phyloP scores from a whole-genome alignment of 2,113 vertebrate genomes.

The Meriones unguiculatus region DNA sequence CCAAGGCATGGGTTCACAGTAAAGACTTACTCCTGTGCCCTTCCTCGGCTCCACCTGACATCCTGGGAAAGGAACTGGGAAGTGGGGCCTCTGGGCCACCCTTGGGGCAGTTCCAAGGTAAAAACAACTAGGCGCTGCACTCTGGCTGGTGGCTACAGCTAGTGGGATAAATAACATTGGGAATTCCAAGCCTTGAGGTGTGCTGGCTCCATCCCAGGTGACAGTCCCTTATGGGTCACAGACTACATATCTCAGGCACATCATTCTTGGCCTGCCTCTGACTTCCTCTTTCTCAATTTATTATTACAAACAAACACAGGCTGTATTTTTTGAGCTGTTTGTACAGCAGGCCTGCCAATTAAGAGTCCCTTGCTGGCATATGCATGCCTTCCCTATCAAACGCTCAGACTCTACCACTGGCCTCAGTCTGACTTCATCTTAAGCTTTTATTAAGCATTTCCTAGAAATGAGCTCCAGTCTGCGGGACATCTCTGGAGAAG shows the following conservation, averaged over 20 bases:
- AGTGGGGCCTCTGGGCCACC: background rate
- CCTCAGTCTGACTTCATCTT: background rate
- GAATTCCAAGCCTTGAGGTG: background rate
- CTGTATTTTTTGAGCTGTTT: background rate
- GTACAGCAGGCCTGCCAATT: background rate
- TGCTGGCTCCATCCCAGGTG: background rate
- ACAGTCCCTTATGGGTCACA: background rate
- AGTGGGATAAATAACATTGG: background rate
- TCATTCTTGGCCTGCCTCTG: background rate
- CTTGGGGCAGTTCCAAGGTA: background rate
- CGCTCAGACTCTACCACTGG: too few relatives aligned
- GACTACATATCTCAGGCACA: background rate
- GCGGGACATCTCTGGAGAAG: background rate
- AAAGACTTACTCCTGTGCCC: too few relatives aligned
- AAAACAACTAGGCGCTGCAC: background rate
- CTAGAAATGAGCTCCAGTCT: background rate
- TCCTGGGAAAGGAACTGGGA: background rate
- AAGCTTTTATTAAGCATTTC: background rate
- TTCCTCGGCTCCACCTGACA: background rate
- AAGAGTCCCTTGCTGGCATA: background rate
- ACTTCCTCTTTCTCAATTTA: background rate
- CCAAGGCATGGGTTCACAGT: background rate
- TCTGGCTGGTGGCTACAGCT: background rate
- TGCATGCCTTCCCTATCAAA: background rate
- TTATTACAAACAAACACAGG: background rate